These are phyloP conservation scores for Dascillus cervinus DNA, from an alignment of 2,888 invertebrate species.

Conservation along the genomic window DNA sequence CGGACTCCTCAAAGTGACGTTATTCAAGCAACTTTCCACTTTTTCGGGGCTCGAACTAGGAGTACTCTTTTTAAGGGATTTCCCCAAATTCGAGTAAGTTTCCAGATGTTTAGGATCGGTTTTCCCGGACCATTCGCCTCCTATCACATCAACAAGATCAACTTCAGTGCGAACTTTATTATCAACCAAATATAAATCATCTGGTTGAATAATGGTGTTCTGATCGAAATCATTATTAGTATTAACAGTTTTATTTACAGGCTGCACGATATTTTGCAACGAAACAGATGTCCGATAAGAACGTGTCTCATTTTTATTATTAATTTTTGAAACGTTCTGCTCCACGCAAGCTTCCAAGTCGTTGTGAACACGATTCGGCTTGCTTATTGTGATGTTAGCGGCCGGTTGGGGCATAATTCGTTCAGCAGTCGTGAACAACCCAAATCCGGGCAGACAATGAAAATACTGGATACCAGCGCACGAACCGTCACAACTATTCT, in stretches of 20 bases:
- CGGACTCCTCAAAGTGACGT: constrained; percentile 17
- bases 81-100: constrained; percentile 25
- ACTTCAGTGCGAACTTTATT: constrained; percentile 33
- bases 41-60: constrained; percentile 5
- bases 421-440: constrained; percentile 39
- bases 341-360: constrained; percentile 15
- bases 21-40: constrained; percentile 12
- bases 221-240: constrained; percentile 42
- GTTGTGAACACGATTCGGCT: constrained; percentile 7
- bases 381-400: constrained; percentile 7
- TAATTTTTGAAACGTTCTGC: constrained; percentile 15
- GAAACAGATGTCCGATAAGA: constrained; percentile 29
- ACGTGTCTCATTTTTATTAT: constrained; percentile 9
- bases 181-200: constrained; percentile 30
- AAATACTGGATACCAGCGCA: constrained; percentile 39
- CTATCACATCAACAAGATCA: constrained; percentile 38
- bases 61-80: constrained; percentile 22
- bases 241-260: constrained; percentile 29
- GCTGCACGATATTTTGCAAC: constrained; percentile 34
- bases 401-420: constrained; percentile 27
- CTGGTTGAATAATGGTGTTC: constrained; percentile 38
- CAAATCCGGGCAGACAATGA: constrained; percentile 34
- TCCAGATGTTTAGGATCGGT: constrained; percentile 26
- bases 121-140: constrained; percentile 30
- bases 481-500: constrained; percentile 36